These are phyloP conservation scores for Pissodes strobi DNA, from an alignment of 1,140 invertebrate species.

Conservation along the genomic window DNA sequence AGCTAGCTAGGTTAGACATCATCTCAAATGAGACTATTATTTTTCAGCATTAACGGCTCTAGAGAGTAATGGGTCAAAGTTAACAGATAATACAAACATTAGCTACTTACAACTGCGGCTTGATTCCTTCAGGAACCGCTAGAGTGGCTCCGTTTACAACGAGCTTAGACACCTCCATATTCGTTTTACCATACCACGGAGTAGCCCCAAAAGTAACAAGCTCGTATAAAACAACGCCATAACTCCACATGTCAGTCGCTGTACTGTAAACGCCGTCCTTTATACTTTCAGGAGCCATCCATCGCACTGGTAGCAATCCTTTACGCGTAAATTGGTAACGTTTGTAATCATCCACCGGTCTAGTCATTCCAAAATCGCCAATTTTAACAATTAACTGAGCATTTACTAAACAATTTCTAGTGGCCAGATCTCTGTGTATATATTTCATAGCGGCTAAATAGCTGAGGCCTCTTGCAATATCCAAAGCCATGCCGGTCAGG, in stretches of 20 bases:
- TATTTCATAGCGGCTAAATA: conserved; percentile 81
- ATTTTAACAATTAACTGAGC: conserved; percentile 81
- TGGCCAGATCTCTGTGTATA: conserved; percentile 86
- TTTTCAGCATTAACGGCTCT: no score
- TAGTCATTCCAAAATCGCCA: conserved; percentile 92
- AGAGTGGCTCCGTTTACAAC: conserved; percentile 77
- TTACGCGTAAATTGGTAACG: conserved; percentile 82
- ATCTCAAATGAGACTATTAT: no score
- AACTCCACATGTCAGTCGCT: conserved; percentile 86
- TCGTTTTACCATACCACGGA: conserved; percentile 84
- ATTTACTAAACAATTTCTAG: conserved; percentile 87
- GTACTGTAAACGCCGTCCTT: conserved; percentile 81
- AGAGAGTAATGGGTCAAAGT: no score
- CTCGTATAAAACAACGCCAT: conserved; percentile 82
- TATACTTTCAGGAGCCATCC: conserved; percentile 90
- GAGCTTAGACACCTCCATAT: conserved; percentile 80
- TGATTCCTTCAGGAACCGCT: conserved; percentile 72
- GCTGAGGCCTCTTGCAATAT: conserved; percentile 82
- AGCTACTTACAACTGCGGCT: conserved; percentile 74
- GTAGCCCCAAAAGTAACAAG: conserved; percentile 87
- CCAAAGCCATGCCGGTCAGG: conserved; percentile 83
- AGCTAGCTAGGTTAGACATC: no score
- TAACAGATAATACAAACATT: background rate
- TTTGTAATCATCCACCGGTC: conserved; percentile 84
- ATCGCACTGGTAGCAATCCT: conserved; percentile 75